Percentiles rank a stretch among this genome's conserved stretches.
Conservation (phyloP, 2,888 invertebrate genomes). For the Priocnemis perturbator region DNA sequence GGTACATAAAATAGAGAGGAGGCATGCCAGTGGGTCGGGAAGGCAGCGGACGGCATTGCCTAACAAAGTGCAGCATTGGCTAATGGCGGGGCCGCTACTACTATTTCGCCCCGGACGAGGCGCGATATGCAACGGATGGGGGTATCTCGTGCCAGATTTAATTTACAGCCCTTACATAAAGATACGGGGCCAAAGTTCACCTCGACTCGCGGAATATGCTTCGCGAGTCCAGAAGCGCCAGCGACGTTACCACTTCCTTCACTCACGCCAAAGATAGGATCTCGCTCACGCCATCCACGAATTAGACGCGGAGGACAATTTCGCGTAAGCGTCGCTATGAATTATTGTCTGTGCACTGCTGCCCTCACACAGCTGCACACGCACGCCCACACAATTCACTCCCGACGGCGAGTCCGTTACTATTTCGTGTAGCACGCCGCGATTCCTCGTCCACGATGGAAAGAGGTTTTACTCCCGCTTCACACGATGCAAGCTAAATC, state of each 20-base stretch:
- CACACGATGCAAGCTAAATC: too few relatives aligned
- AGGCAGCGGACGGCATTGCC: conserved; percentile 16
- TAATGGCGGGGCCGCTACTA: conserved; percentile 55
- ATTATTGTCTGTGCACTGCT: not conserved
- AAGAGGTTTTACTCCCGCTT: too few relatives aligned
- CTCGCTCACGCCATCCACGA: conserved; percentile 18
- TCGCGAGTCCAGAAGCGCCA: not conserved
- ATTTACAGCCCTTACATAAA: conserved; percentile 47
- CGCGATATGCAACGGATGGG: conserved; percentile 42
- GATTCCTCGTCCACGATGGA: too few relatives aligned
- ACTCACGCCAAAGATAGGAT: conserved; percentile 12
- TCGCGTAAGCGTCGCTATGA: conserved; percentile 7
- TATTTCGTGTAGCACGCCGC: too few relatives aligned
- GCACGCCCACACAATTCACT: too few relatives aligned
- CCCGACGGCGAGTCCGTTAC: too few relatives aligned
- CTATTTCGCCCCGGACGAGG: conserved; percentile 45
- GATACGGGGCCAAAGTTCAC: conserved; percentile 43
- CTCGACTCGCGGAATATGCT: conserved; percentile 29
- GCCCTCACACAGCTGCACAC: not conserved
- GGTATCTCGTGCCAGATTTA: conserved; percentile 46
- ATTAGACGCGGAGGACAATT: conserved; percentile 20
- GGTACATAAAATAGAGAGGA: conserved; percentile 54
- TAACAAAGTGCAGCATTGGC: conserved; percentile 40
- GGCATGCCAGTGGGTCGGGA: conserved; percentile 51
- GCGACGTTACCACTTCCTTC: conserved; percentile 16